These are phyloP conservation scores for Corynorhinus townsendii DNA, from an alignment of 2,113 vertebrate genomes.

Conservation along the genomic window DNA sequence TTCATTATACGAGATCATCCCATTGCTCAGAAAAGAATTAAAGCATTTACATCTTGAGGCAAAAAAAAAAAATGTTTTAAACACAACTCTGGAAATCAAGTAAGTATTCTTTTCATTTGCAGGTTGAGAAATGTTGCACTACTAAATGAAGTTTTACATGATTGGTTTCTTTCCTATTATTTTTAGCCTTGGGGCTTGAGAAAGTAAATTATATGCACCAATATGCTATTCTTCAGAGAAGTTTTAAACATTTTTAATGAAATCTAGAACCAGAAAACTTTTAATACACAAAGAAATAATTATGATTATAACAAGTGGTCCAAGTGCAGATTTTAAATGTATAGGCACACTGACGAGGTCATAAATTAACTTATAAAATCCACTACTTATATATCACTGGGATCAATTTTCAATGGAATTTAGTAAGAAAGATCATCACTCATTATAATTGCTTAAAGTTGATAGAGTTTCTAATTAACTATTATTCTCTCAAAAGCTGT, in stretches of 20 bases:
- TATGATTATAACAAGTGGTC: neutral
- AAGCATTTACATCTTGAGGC: slow-evolving; percentile 47
- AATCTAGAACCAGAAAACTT: neutral
- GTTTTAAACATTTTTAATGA: slow-evolving; percentile 44
- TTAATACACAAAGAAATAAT: neutral
- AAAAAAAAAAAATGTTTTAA: slow-evolving; percentile 30
- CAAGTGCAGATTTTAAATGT: slow-evolving; percentile 20
- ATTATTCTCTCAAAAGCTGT: slow-evolving; percentile 34
- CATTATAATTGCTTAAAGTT: slow-evolving; percentile 34
- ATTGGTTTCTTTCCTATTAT: slow-evolving; percentile 44
- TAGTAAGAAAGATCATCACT: slow-evolving; percentile 29
- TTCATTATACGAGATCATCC: neutral
- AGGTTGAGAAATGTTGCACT: slow-evolving; percentile 3
- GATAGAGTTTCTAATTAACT: slow-evolving; percentile 39
- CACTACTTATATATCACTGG: neutral
- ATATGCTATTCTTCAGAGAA: slow-evolving; percentile 14
- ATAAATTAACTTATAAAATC: slow-evolving; percentile 42
- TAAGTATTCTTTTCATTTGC: slow-evolving; percentile 45
- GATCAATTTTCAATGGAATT: slow-evolving; percentile 35
- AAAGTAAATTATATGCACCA: slow-evolving; percentile 36
- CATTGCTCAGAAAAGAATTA: slow-evolving; percentile 38
- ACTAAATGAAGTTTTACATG: slow-evolving; percentile 22
- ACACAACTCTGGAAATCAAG: slow-evolving; percentile 41
- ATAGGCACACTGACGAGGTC: neutral
- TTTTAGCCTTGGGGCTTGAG: slow-evolving; percentile 44